Evolutionary conservation across 2,888 invertebrate genomes (phyloP), one percentile per base, ranked within the genome.

Genomic region (Tanytarsus gracilentus): DNA sequence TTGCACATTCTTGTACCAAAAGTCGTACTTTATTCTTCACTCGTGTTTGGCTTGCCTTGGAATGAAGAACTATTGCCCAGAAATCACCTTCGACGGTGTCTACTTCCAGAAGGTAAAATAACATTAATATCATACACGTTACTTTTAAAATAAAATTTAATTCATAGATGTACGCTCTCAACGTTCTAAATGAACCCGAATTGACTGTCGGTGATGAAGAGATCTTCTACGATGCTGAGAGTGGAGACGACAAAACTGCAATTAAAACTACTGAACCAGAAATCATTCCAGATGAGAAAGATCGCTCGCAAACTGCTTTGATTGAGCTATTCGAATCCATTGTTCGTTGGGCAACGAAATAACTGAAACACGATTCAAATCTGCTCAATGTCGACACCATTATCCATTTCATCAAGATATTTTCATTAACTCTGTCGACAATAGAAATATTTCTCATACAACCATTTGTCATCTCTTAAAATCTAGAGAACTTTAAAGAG

Each of bases 1-100:
- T 26, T 27, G 8, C 18, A 9, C 14, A 14, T 56, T 56, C 56
- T 9, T 40, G 3, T 56, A 39, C 26, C 16, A 3, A 8, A 36
- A 36, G 14, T 39, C 39, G n/a, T 55, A 23, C 7, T 39, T 25
- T 1, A 3, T 14, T 23, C 2, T 55, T 7, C 26, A 26, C 11
- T 55, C 55, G 9, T 36, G 55, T 26, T 6, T 52, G 33, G 5
- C 33, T 4, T 30, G 21, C 9, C 18, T 52, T 9, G 52, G 52
- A 29, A 52, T 52, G 52, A 52, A 52, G 11, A 33, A 52, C n/a
- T 21, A 33, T 2, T 52, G 52, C n/a, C 18, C 21, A 2, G 52
- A 52, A 5, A 26, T 52, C n/a, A 4, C 8, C 4, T 52, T 52
- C 26, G 52, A 52, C 23, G 52, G 33, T 4, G 52, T 21, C 21